Evolutionary conservation across 2,888 invertebrate species (phyloP), one percentile per base, ranked within the genome.

Genomic region (Ashinkailepas kermadecensis): DNA sequence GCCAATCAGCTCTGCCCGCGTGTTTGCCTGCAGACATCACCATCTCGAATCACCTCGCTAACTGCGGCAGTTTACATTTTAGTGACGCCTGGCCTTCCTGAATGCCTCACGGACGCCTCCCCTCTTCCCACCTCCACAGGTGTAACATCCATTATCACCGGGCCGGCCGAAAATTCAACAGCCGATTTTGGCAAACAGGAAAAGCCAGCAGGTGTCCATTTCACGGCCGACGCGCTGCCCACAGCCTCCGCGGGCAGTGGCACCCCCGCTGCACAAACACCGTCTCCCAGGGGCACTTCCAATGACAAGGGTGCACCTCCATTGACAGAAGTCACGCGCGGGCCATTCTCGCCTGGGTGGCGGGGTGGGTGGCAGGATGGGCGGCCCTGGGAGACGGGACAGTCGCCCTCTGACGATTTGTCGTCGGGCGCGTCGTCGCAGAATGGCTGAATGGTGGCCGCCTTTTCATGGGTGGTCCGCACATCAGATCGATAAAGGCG

Each of bases 381-480:
- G 21, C 70, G 9, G 21, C 54, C 74, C 54, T 54, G 21, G 74
- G 21, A 74, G 21, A 8, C 74, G 74, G 21, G 2, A 9, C 21
- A 54, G 56, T 59, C 59, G 54, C 8, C 70, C 13, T 8, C 15
- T 3, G 39, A n/a, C 56, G 74, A 74, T 74, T 56, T 74, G 74
- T 74, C 56, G 21, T 10, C 21, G 21, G 21, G 0, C 21, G 3
- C 3, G 11, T 56, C 74, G 56, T 1, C 18, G 54, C 54, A 15
- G 21, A 74, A 56, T 74, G 56, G 74, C 74, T 74, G 74, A 74
- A 74, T 74, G 74, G 54, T 8, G 74, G 21, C 54, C 74, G 74
- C 74, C 74, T 13, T 74, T 74, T 56, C 56, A 74, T 56, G 74
- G 74, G 74, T 74, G 74, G 74, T 74, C 74, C 54, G 10, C 74